phyloP scores from a whole-genome alignment of 2,888 invertebrate genomes.

The Sipunculus nudus region DNA sequence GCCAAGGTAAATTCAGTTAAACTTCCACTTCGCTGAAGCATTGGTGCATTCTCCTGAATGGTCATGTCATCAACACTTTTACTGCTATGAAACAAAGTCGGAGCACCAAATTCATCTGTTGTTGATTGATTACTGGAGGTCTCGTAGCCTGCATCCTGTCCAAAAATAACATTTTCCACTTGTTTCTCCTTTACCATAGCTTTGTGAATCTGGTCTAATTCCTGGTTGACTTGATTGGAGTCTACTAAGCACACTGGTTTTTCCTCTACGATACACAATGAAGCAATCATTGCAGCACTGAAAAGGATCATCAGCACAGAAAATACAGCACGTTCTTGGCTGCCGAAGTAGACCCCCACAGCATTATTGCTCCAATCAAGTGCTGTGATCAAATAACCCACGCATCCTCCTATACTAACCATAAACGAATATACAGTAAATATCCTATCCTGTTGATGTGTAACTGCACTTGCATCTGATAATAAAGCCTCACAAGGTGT shows the following conservation, averaged over 20 bases:
- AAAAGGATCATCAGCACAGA: slow-evolving; percentile 90
- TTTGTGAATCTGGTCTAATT: slow-evolving; percentile 31
- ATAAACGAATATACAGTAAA: slow-evolving; percentile 94
- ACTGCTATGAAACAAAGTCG: no score
- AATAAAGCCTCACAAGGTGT: slow-evolving; percentile 93
- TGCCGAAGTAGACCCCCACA: slow-evolving; percentile 73
- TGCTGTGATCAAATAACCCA: slow-evolving; percentile 80
- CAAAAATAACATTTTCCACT: slow-evolving; percentile 1
- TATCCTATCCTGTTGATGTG: slow-evolving; percentile 88
- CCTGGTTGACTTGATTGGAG: slow-evolving; percentile 2
- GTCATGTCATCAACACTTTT: no score
- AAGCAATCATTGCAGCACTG: slow-evolving; percentile 81
- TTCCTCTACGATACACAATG: slow-evolving; percentile 89
- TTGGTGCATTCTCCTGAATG: no score
- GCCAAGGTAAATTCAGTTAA: no score
- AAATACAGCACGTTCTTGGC: slow-evolving; percentile 92
- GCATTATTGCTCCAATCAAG: slow-evolving; percentile 90
- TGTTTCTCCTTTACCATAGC: slow-evolving; percentile 22
- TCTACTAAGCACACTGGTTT: slow-evolving; percentile 72
- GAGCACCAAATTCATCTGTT: slow-evolving; percentile 23
- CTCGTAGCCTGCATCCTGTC: slow-evolving; percentile 55
- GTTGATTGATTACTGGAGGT: slow-evolving; percentile 46
- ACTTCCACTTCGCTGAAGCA: no score
- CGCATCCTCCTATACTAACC: slow-evolving; percentile 94
- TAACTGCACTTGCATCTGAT: slow-evolving; percentile 79